Base-by-base conservation (phyloP, 1,140 invertebrate species). In the Brachionus rotundiformis region DNA sequence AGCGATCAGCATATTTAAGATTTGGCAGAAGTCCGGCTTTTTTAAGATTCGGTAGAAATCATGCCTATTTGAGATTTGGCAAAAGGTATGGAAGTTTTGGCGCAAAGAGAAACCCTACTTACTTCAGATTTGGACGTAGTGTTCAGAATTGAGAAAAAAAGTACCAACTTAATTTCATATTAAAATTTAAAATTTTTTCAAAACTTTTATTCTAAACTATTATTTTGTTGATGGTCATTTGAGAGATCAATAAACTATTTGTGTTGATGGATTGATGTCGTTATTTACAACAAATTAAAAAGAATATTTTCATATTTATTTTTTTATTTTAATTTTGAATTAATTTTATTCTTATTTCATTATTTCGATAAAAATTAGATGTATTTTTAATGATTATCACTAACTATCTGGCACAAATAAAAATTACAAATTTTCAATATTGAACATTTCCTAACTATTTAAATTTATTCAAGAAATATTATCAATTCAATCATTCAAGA, bases 41-140 rank as follows among this genome's bases (percentile, higher is more conserved):
- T 73, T 29, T 73, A 10, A 41, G 68, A 44, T 73, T 73, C 25
- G 68, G 68, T 44, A 16, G 68, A 44, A 73, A 44, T 44, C 63
- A 68, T n/a, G 63, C 63, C 19, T 68, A 68, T 16, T 7, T 68
- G 5, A 68, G 63, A 68, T 68, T 68, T 68, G 63, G 63, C 33
- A 68, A 68, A 8, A 68, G 31, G 3, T 68, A 36, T 33, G 63
- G 33, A 16, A 33, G 10, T 36, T 36, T 33, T 33, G 29, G 29
- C 29, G 61, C 16, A 6, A 68, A 68, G 16, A 68, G 63, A 68
- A 68, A 68, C 19, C 63, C 63, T n/a, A 36, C 63, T 68, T 68
- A 68, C 29, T 36, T 68, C 36, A 68, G 63, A 68, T 68, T 68
- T 68, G 63, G 63, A n/a, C 29, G 63, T 36, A 68, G 33, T 19